A percentile compares a stretch with the other conserved stretches of the same genome.
Conservation (phyloP, 2,113 vertebrate species). For the Fulmarus glacialis region DNA sequence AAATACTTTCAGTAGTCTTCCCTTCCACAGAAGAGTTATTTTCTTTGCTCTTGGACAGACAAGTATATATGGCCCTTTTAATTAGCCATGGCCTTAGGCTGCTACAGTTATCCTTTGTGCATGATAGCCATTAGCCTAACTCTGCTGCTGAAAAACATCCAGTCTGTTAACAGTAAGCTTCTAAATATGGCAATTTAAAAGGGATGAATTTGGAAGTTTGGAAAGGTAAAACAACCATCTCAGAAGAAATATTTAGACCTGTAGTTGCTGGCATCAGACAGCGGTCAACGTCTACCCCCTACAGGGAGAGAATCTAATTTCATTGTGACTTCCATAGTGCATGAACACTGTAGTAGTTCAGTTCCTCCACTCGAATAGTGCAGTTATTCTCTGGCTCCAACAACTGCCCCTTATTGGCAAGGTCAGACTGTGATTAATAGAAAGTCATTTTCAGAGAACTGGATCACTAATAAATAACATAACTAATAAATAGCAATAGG, state of each 20-base stretch:
- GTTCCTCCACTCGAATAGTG: not conserved
- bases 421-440: constrained; percentile 69
- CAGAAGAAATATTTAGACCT: constrained; percentile 51
- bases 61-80: constrained; percentile 47
- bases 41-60: constrained; percentile 33
- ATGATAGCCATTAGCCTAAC: constrained; percentile 39
- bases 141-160: constrained; percentile 28
- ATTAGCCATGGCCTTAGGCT: constrained; percentile 47
- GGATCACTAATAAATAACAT: constrained; percentile 32
- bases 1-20: not conserved
- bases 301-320: constrained; percentile 80
- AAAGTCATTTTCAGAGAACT: constrained; percentile 49
- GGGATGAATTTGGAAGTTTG: constrained; percentile 1
- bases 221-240: constrained; percentile 20
- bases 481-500: not conserved
- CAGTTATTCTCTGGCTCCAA: constrained; percentile 45
- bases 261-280: constrained; percentile 64
- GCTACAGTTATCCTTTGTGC: constrained; percentile 48
- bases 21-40: not conserved
- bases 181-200: constrained; percentile 22
- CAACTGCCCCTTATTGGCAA: constrained; percentile 46
- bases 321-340: constrained; percentile 33
- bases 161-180: not conserved
- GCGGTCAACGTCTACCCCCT: constrained; percentile 76
- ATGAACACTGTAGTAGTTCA: constrained; percentile 11